Base-by-base conservation (phyloP, 2,888 invertebrate species). In the Gandaritis pyraliata region DNA sequence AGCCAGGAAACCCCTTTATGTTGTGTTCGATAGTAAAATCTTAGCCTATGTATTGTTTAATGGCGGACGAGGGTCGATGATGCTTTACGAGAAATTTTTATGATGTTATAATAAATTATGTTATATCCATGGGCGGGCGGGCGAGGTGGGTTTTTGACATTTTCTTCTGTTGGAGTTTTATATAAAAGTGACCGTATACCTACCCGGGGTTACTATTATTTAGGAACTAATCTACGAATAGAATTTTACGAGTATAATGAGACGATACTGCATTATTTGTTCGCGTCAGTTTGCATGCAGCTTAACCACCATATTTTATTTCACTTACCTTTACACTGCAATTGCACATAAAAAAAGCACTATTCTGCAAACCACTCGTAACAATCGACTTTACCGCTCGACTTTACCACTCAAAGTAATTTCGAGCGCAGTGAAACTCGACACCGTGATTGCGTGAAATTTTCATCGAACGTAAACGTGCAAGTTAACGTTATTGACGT, bases 21-120 rank as follows among this genome's bases (percentile, higher is more conserved):
- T 85, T 77, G 79, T 83, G 80, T 81, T 78, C 81, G 80, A 81
- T 80, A 83, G 74, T 90, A 86, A 90, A 91, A 90, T 88, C 87
- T 84, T 74, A 72, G 74, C 80, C 81, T 81, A 83, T 82, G 78
- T 86, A 82, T 83, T 83, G 83, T 86, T 86, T 85, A 86, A 85
- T 60, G 65, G 57, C 54, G 16, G 50, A 23, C 36, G 41, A 46
- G 45, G 49, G 54, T 59, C 48, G 46, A 59, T 49, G 56, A 68
- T 65, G 67, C 23, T 45, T 61, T 52, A 58, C 50, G 55, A 36
- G 43, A 48, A 39, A 53, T 59, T 43, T 60, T 66, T 58, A 54
- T 45, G 52, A 45, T 45, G 36, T 43, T 41, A 57, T 54, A 54
- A 56, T 57, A 64, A 48, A 53, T 59, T 63, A 63, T 58, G 45